phyloP scores from a whole-genome alignment of 2,888 invertebrate species.

The Thereva unica region DNA sequence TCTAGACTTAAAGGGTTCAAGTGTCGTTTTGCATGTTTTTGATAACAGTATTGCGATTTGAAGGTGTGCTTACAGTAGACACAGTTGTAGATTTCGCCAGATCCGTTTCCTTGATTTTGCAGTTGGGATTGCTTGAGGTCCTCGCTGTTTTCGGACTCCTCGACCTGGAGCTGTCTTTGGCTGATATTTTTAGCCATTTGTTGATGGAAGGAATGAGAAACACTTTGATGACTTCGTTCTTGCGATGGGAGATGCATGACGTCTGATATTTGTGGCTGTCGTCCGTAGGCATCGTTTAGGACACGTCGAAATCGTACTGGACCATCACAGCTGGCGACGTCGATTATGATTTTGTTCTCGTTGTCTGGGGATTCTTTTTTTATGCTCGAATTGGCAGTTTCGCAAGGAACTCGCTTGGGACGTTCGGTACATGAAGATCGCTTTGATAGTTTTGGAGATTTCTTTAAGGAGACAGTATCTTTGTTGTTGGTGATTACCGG shows the following conservation, averaged over 20 bases:
- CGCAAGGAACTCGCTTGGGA: constrained; percentile 23
- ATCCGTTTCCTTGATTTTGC: constrained; percentile 38
- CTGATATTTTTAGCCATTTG: constrained; percentile 58
- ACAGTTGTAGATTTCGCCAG: constrained; percentile 66
- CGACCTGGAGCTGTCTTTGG: constrained; percentile 47
- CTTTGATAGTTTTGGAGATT: constrained; percentile 28
- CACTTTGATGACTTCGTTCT: constrained; percentile 56
- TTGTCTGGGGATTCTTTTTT: constrained; percentile 35
- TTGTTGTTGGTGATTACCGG: constrained; percentile 7
- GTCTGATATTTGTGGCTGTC: constrained; percentile 57
- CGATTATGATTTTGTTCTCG: constrained; percentile 68
- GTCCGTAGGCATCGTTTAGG: constrained; percentile 77
- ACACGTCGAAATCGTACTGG: constrained; percentile 86
- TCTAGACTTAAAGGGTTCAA: constrained; percentile 66
- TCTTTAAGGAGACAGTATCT: neutral
- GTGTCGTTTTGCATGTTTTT: constrained; percentile 75
- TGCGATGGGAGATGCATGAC: constrained; percentile 42
- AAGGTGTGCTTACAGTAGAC: constrained; percentile 79
- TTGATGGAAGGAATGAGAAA: constrained; percentile 57
- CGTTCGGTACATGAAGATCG: constrained; percentile 18
- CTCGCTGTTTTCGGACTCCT: constrained; percentile 49
- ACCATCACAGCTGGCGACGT: constrained; percentile 90
- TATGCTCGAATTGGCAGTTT: constrained; percentile 11
- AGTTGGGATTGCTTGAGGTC: constrained; percentile 21
- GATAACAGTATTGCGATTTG: constrained; percentile 83